phyloP scores from a whole-genome alignment of 2,797 vertebrate genomes.

The Rhinichthys osculus region DNA sequence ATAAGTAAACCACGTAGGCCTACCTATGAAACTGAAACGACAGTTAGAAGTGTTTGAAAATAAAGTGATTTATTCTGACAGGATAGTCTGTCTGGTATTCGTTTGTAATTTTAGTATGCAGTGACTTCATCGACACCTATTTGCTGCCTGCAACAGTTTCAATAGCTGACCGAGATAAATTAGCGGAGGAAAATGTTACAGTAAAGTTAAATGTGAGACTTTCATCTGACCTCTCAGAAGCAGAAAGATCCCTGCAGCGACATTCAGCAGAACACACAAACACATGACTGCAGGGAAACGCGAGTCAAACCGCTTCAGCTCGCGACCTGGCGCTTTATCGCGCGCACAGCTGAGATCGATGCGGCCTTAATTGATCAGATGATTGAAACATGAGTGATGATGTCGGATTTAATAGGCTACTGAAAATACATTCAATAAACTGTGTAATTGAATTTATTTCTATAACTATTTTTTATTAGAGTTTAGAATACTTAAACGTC shows the following conservation, averaged over 20 bases:
- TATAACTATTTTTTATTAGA: neutral
- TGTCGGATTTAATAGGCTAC: neutral
- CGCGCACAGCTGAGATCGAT: slow-evolving; percentile 20
- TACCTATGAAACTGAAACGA: neutral
- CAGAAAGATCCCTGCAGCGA: slow-evolving; percentile 14
- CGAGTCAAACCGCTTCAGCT: neutral
- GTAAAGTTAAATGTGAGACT: neutral
- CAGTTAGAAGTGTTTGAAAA: neutral
- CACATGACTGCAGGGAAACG: slow-evolving; percentile 2
- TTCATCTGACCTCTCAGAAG: slow-evolving; percentile 37
- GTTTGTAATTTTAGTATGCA: too few relatives aligned
- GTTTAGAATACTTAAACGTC: neutral
- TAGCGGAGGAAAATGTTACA: neutral
- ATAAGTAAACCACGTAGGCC: neutral
- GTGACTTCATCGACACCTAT: neutral
- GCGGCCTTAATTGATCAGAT: slow-evolving; percentile 35
- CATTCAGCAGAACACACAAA: neutral
- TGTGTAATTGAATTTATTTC: neutral
- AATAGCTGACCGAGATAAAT: neutral
- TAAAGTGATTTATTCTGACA: neutral
- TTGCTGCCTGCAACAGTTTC: neutral
- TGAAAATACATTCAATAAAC: neutral
- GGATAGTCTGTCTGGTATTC: neutral
- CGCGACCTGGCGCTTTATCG: neutral
- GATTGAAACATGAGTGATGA: neutral